Conservation (phyloP, 2,113 vertebrate genomes). For the Meriones unguiculatus region DNA sequence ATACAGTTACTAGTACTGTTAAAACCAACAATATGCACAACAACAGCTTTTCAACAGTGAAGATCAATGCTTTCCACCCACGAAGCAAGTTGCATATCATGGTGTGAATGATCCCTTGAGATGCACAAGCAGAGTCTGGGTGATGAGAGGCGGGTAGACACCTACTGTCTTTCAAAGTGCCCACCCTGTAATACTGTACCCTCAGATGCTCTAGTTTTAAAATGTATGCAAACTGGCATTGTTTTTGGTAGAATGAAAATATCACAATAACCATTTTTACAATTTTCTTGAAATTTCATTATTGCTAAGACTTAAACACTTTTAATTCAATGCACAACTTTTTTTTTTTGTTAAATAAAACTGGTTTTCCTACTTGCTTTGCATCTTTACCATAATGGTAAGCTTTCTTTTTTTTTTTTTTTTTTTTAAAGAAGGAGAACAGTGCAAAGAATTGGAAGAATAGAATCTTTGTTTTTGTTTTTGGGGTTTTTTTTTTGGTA, state of each 20-base stretch:
- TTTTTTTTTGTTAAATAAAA: slow-evolving; percentile 30
- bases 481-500: neutral
- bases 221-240: neutral
- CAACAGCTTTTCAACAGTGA: neutral
- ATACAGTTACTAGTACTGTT: neutral
- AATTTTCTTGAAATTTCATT: neutral
- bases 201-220: slow-evolving; percentile 8
- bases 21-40: neutral
- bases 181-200: neutral
- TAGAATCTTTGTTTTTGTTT: neutral
- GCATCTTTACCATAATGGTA: neutral
- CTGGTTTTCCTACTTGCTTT: slow-evolving; percentile 52
- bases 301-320: neutral
- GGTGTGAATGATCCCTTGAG: neutral
- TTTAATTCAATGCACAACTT: neutral
- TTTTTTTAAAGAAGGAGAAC: neutral
- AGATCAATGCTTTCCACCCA: neutral
- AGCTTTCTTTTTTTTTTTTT: neutral
- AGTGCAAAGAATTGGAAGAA: neutral
- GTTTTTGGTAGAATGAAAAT: slow-evolving; percentile 7
- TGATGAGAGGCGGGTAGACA: neutral
- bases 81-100: neutral
- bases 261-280: neutral
- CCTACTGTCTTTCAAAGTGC: neutral
- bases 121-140: neutral